Evolutionary conservation across 2,888 invertebrate genomes (phyloP).

Genomic region (Drosophila aldrichi): DNA sequence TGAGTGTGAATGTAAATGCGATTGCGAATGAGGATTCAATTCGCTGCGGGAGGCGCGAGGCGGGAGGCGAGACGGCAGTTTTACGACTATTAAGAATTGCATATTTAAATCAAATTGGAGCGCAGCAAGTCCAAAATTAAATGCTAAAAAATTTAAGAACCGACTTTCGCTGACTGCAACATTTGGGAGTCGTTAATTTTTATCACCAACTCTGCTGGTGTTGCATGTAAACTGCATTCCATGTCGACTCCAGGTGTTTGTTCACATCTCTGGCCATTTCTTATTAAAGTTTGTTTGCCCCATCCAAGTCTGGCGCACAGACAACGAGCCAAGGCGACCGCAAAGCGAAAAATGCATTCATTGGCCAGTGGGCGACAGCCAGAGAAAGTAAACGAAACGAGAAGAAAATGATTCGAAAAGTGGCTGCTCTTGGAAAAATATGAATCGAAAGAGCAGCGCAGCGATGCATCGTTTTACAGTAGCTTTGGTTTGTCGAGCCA

Average conservation of each 20-base stretch:
- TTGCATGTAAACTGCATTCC: constrained; percentile 58
- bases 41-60: constrained; percentile 30
- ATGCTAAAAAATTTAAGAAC: constrained; percentile 71
- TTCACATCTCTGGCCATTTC: constrained; percentile 42
- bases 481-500: background rate
- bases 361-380: constrained; percentile 26
- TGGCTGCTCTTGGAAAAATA: background rate
- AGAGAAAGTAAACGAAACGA: constrained; percentile 16
- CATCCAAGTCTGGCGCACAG: constrained; percentile 34
- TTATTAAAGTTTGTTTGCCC: constrained; percentile 65
- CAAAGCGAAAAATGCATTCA: constrained; percentile 52
- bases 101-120: constrained; percentile 74
- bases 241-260: constrained; percentile 50
- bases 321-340: constrained; percentile 31
- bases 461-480: background rate
- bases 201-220: constrained; percentile 56
- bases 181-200: constrained; percentile 71
- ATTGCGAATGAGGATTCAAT: constrained; percentile 63
- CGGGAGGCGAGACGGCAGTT: constrained; percentile 30
- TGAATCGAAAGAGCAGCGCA: background rate
- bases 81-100: constrained; percentile 67
- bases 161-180: constrained; percentile 64
- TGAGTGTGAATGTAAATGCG: constrained; percentile 29
- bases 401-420: background rate
- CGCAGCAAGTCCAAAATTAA: constrained; percentile 54